Evolutionary conservation across 2,113 vertebrate species (phyloP).

Genomic region (Herpetotheres cachinnans): DNA sequence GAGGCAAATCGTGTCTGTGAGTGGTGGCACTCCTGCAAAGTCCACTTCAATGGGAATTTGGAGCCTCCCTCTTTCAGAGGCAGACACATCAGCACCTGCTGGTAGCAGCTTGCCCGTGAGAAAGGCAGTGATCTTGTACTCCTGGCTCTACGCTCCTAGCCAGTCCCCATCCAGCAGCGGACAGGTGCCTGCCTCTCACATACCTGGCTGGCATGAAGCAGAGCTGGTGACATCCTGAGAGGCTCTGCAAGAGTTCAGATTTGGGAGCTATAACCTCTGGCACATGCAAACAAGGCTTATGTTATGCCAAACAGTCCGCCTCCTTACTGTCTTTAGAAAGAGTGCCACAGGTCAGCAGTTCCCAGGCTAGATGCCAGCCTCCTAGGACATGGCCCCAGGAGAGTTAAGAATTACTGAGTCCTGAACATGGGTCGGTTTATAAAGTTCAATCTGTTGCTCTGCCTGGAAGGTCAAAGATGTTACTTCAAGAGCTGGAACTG

Average conservation of each 20-base stretch:
- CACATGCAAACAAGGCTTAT: neutral
- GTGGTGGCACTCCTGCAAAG: neutral
- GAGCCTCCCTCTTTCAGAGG: neutral
- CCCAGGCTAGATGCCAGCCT: neutral
- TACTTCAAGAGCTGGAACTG: neutral
- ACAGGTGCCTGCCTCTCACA: neutral
- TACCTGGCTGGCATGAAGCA: neutral
- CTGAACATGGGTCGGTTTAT: neutral
- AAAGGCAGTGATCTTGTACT: fast-evolving
- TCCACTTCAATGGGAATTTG: neutral
- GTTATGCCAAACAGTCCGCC: neutral
- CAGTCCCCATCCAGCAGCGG: neutral
- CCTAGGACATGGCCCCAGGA: neutral
- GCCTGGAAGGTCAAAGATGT: conserved; percentile 1
- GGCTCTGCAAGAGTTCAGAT: neutral
- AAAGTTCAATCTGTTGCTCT: neutral
- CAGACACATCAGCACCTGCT: neutral
- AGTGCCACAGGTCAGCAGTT: neutral
- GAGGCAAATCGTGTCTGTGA: neutral
- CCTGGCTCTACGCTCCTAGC: fast-evolving
- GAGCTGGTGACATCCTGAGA: neutral
- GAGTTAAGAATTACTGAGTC: neutral
- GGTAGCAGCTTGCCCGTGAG: neutral
- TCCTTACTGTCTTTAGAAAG: neutral
- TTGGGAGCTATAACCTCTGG: neutral